Percentiles rank a stretch among this genome's conserved stretches.
Evolutionary conservation across 2,888 invertebrate species (phyloP).

Genomic region (Nebria brevicollis): DNA sequence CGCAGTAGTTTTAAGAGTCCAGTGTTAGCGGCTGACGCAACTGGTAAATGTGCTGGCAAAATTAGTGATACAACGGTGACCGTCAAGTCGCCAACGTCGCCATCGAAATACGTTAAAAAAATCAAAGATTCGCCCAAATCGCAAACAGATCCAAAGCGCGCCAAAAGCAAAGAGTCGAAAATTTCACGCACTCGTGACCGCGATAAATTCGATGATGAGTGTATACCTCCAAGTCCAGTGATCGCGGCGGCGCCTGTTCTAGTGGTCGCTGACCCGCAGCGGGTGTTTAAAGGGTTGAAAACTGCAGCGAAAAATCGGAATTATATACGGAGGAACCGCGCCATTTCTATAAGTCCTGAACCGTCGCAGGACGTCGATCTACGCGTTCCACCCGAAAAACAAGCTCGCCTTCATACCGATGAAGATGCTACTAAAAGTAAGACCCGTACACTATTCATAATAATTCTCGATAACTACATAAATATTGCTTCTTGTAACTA

Average conservation of each 20-base stretch:
- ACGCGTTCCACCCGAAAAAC: constrained; percentile 61
- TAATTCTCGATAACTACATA: not conserved
- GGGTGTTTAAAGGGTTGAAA: constrained; percentile 68
- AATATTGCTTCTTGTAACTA: not conserved
- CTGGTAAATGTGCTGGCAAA: constrained; percentile 20
- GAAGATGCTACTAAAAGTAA: constrained; percentile 52
- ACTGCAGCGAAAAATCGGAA: constrained; percentile 70
- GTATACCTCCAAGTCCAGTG: constrained; percentile 26
- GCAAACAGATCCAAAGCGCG: constrained; percentile 47
- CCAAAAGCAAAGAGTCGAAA: constrained; percentile 33
- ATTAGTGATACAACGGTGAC: constrained; percentile 46
- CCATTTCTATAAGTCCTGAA: constrained; percentile 66
- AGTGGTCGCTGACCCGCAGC: constrained; percentile 58
- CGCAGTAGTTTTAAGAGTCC: constrained; percentile 43
- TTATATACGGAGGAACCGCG: constrained; percentile 74
- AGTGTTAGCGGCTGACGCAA: constrained; percentile 5
- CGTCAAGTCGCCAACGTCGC: constrained; percentile 41
- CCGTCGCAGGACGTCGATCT: constrained; percentile 60
- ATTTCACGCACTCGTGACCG: not conserved
- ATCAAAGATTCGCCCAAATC: constrained; percentile 56
- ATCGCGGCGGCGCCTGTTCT: constrained; percentile 21
- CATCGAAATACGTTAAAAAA: constrained; percentile 45
- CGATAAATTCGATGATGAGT: constrained; percentile 42
- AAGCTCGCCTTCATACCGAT: constrained; percentile 56
- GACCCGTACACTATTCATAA: constrained; percentile 30